Evolutionary conservation across 2,797 vertebrate genomes (phyloP), one percentile per base, ranked within the genome.

Genomic region (Caiman crocodilus): DNA sequence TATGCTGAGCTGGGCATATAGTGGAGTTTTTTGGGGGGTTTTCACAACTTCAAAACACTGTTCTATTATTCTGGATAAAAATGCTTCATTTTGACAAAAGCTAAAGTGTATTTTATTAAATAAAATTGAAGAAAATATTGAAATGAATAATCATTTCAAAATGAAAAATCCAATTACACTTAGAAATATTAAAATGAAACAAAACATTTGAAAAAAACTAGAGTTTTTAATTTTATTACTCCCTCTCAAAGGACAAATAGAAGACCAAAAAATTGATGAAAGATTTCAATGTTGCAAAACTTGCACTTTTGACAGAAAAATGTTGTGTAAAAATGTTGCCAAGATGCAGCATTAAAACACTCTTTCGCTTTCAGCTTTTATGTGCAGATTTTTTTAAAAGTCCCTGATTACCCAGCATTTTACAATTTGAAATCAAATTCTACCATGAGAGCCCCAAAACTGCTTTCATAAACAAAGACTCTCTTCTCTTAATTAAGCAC

Each of bases 1-100:
- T 2, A 0, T 12, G 76, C 50, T 63, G 28, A 79, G 58, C 0
- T 85, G 58, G 87, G 23, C 83, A 94, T 91, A 82, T 42, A 14
- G 71, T 7, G 13, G 20, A n/a, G 42, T 32, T 84, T 75, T 14
- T 50, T 65, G n/a, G 18, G 56, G 84, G 21, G 13, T 50, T 50
- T 32, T 42, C 55, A 5, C n/a, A 42, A 78, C 86, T 94, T 86
- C 76, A 81, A 84, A 92, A 81, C 3, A 4, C 2, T 28, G 86
- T 50, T 32, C 32, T 93, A 88, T 76, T n/a, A 59, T 71, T 75
- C 74, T 88, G 82, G 30, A 84, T 73, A 64, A 59, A 90, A 90
- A 28, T 14, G 10, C n/a, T 88, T 17, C 8, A 20, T 73, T 95
- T 58, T 84, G 35, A 87, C 59, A 75, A 32, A 76, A 58, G 32